phyloP scores from a whole-genome alignment of 2,113 vertebrate species.

The Bolborhynchus lineola region DNA sequence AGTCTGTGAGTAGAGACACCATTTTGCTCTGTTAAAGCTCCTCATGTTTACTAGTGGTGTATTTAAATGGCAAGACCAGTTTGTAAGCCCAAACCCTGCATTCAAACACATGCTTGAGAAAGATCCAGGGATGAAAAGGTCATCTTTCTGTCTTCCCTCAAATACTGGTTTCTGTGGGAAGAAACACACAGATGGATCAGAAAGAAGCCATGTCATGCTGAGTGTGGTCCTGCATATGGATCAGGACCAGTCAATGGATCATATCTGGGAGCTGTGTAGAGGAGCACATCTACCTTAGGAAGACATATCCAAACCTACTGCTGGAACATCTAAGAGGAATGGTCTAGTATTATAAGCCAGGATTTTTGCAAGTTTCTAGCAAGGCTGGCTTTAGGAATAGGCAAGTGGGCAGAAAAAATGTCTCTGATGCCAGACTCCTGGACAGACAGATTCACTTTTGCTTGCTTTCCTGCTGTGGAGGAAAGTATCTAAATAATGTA shows the following conservation, averaged over 20 bases:
- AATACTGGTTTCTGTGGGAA: not conserved
- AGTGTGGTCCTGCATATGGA: not conserved
- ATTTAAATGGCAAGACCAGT: not conserved
- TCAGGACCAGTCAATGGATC: not conserved
- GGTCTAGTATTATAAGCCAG: not conserved
- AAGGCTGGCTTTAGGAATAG: not conserved
- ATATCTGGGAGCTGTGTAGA: not conserved
- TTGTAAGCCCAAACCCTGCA: not conserved
- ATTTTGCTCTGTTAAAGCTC: not conserved
- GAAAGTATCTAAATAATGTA: not conserved
- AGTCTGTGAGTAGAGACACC: not conserved
- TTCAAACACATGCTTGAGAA: not conserved
- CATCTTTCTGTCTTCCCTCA: not conserved
- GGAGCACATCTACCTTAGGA: accelerated
- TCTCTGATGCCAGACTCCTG: not conserved
- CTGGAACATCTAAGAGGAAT: not conserved
- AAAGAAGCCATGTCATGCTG: not conserved
- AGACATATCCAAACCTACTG: not conserved
- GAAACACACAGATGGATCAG: not conserved
- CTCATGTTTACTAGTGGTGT: not conserved
- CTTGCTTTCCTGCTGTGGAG: not conserved
- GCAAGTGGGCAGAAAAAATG: not conserved
- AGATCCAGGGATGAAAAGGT: not conserved
- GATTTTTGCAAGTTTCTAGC: not conserved
- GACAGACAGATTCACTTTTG: not conserved